Base-by-base conservation (phyloP, 2,797 vertebrate genomes). In the Phrynocephalus guinanensis region DNA sequence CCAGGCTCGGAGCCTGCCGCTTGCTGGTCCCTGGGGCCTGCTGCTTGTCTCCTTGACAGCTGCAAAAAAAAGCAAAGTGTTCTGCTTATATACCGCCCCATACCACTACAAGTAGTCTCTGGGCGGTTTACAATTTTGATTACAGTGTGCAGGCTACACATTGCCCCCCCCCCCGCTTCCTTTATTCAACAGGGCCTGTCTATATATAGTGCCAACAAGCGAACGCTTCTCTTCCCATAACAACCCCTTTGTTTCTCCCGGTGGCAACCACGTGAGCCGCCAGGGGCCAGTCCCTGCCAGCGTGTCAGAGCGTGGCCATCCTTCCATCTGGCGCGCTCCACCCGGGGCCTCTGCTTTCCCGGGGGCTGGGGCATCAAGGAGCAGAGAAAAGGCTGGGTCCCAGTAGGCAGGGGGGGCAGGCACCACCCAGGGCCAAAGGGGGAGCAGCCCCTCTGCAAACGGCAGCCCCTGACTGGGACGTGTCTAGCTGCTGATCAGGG, bases 161-260 rank as follows among this genome's bases (percentile, higher is more conserved):
- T n/a, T n/a, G 10, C 60, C 16, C 60, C 2, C 60, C 60, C 60
- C 10, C 60, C 60, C 60, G 60, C 60, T 63, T 63, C 18, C 60
- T 26, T 30, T 26, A 3, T 52, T 33, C 73, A 13, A 24, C 30
- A 8, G 44, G n/a, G 79, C 70, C 5, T 13, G 38, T 26, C 78
- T 76, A 81, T 89, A 87, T 44, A 71, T 67, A 87, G 68, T 30
- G 26, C 73, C 3, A 1, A 3, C 1, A 22, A 2, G 63, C n/a
- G 44, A 48, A 28, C 16, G 81, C 85, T 6, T 60, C 77, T 2
- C n/a, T 86, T 72, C 77, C 68, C 68, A 66, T 66, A 66, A 84
- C 13, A 1, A 30, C 10, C n/a, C 50, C 82, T 89, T 85, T 89
- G 80, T 73, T 52, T 33, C 33, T 66, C 68, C 81, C 13, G 33